These are phyloP conservation scores for Rhincodon typus DNA, from an alignment of 2,797 vertebrate species.

Conservation along the genomic window DNA sequence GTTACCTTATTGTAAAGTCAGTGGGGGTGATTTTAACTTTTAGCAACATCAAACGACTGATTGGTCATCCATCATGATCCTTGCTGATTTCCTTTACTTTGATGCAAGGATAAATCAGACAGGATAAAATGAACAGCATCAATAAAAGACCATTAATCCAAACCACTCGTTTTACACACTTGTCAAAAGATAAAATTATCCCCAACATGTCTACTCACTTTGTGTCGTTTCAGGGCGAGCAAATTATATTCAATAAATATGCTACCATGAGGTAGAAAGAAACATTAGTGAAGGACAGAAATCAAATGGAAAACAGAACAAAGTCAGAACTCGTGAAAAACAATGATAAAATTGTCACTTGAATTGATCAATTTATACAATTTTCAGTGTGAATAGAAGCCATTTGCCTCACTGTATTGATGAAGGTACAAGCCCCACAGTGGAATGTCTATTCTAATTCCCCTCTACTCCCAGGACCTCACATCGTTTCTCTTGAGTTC, in stretches of 20 bases:
- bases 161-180: neutral
- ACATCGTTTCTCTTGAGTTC: neutral
- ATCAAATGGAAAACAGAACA: neutral
- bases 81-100: neutral
- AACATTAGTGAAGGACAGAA: neutral
- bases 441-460: neutral
- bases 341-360: neutral
- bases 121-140: neutral
- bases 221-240: neutral
- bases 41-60: neutral
- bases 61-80: neutral
- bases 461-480: no score
- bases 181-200: conserved; percentile 24
- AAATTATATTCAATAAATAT: neutral
- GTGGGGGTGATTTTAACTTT: neutral
- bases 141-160: neutral
- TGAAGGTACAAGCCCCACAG: neutral
- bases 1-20: neutral
- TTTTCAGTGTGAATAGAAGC: neutral
- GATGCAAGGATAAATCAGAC: neutral
- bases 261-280: neutral
- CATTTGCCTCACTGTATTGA: neutral
- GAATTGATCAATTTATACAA: neutral
- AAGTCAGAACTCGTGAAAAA: neutral
- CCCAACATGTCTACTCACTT: neutral